Evolutionary conservation across 1,140 invertebrate genomes (phyloP), one percentile per base, ranked within the genome.

Genomic region (Cephus cinctus): DNA sequence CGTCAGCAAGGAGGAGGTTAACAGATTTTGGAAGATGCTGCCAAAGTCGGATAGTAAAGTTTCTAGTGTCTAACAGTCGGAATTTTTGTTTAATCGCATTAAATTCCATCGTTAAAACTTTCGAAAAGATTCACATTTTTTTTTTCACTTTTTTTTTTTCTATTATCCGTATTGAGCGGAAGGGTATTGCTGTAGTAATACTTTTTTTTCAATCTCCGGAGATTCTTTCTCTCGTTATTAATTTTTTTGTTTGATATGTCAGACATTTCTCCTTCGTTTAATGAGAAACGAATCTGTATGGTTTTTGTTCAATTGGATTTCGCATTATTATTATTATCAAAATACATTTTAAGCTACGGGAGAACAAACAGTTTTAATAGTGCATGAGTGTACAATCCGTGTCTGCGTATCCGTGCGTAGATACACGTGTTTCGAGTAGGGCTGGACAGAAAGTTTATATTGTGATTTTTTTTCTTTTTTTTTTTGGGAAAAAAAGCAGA

Each of bases 241-340:
- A n/a, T n/a, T n/a, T n/a, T 41, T n/a, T 27, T 59, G 59, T 66
- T 65, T 73, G 71, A 73, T 73, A 73, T 73, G 71, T 73, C 63
- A 62, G 45, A 67, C 56, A 59, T 59, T 52, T 47, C 43, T 35
- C 14, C 43, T 41, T 56, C 50, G 27, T 46, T 52, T 36, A 8
- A 11, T 18, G 34, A 36, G 2, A n/a, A 36, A n/a, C n/a, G 19
- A 36, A 31, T 48, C 12, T 43, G 43, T 50, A 46, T 43, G 27
- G 47, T 34, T 36, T 52, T 49, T 50, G 14, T 54, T 50, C 36
- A 35, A 43, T 30, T 45, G n/a, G n/a, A 44, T 43, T 51, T 34
- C 36, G 11, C 18, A 41, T 9, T 47, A 18, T 27, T 30, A 46
- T 32, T 21, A 57, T 58, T 60, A 63, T 63, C 61, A 60, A 63